Evolutionary conservation across 2,113 vertebrate species (phyloP).

Genomic region (Corythaeola cristata): DNA sequence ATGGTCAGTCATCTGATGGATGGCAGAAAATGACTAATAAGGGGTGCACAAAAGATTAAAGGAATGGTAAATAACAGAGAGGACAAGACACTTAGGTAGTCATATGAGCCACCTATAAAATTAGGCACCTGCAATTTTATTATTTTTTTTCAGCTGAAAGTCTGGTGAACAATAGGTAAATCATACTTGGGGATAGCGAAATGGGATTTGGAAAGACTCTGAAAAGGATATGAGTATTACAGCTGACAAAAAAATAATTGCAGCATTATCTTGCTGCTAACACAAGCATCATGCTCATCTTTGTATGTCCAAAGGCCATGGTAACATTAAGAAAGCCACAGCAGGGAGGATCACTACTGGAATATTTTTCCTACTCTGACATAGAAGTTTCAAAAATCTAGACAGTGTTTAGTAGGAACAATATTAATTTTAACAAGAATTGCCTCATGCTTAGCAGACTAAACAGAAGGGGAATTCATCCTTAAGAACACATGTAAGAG

Average conservation of each 20-base stretch:
- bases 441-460: not conserved
- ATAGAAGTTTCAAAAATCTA: not conserved
- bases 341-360: not conserved
- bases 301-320: not conserved
- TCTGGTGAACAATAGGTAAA: not conserved
- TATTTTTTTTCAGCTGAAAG: not conserved
- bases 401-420: not conserved
- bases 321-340: not conserved
- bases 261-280: not conserved
- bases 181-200: not conserved
- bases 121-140: not conserved
- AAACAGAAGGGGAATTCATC: not conserved
- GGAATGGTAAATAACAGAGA: slow-evolving; percentile 34
- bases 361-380: not conserved
- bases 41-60: not conserved
- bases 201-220: not conserved
- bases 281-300: not conserved
- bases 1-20: not conserved
- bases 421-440: not conserved
- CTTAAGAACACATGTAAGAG: not conserved
- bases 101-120: slow-evolving; percentile 26
- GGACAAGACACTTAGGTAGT: not conserved
- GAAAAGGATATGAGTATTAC: not conserved
- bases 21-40: slow-evolving; percentile 13
- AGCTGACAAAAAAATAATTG: not conserved